A percentile compares a stretch with the other conserved stretches of the same genome.
Conservation (phyloP, 53 echinoderm and acorn worm genomes). For the Holothuria scabra region DNA sequence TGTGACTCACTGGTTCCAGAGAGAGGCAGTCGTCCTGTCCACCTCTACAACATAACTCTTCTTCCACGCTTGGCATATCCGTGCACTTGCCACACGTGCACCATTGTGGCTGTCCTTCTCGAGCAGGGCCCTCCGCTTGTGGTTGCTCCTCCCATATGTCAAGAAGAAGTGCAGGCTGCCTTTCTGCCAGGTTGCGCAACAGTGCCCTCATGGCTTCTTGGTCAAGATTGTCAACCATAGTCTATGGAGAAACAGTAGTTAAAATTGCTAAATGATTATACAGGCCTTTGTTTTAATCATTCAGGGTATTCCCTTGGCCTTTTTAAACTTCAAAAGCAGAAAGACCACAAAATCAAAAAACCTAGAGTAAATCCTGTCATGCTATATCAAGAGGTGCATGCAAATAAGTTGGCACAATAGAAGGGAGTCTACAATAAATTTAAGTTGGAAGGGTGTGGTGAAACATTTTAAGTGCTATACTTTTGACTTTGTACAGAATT, state of each 20-base stretch:
- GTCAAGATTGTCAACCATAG: conserved; percentile 1
- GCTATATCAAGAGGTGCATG: no score
- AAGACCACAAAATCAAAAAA: no score
- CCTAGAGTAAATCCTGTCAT: no score
- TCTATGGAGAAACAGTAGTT: neutral
- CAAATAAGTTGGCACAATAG: no score
- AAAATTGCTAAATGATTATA: neutral
- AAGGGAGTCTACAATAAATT: no score
- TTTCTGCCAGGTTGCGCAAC: neutral
- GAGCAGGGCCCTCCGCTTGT: neutral
- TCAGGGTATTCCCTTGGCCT: no score
- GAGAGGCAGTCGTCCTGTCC: conserved; percentile 9
- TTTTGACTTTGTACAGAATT: no score
- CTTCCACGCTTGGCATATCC: neutral
- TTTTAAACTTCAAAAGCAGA: no score
- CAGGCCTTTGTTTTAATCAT: no score
- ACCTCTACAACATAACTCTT: conserved; percentile 3
- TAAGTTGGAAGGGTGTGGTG: no score
- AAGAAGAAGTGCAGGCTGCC: neutral
- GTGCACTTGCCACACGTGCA: conserved; percentile 5
- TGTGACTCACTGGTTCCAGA: neutral
- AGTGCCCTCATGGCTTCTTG: neutral
- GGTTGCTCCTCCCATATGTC: neutral
- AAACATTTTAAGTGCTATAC: no score
- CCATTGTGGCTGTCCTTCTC: neutral